Evolutionary conservation across 2,113 vertebrate genomes (phyloP), one percentile per base, ranked within the genome.

Genomic region (Coptodon bakossiorum): DNA sequence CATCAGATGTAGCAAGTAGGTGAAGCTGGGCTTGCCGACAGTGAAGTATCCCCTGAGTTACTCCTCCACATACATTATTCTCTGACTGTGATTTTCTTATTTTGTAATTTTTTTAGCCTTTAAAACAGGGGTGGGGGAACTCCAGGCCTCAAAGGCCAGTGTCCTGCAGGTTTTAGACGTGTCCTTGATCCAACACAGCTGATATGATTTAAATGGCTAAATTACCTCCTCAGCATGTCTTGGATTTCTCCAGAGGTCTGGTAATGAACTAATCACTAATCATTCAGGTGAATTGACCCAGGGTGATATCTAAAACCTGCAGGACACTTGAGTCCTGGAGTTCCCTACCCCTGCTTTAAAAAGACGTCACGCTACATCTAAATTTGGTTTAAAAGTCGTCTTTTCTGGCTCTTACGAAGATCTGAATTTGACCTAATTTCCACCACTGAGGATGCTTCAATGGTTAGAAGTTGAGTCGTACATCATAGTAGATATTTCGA

Each of bases 1-100:
- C 68, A 29, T 48, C 13, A 2, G 34, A 3, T 8, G 43, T 80
- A 19, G 12, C 14, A 14, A 9, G 27, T 66, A 81, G 19, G 59
- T 56, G 50, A 79, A 36, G 52, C 90, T 24, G 3, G 52, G 50
- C 34, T 45, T 88, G 76, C 22, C 61, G 80, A 90, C 86, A 78
- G 43, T 11, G 40, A 29, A 84, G 22, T 22, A 86, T 81, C 7
- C 27, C 54, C 11, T 80, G 57, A 19, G 16, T 52, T 45, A 29
- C 24, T 40, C 12, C 36, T 43, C 12, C n/a, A 27, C 38, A 14
- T 24, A 73, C 22, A 16, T 73, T 73, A 17, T 45, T 40, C 36
- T 14, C 36, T 71, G 66, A 71, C 66, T 24, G 1, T 66, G 0
- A 38, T 36, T 66, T 66, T 7, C 4, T 66, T 38, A n/a, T n/a